phyloP scores from a whole-genome alignment of 2,888 invertebrate species.

The Macrosiphum euphorbiae region DNA sequence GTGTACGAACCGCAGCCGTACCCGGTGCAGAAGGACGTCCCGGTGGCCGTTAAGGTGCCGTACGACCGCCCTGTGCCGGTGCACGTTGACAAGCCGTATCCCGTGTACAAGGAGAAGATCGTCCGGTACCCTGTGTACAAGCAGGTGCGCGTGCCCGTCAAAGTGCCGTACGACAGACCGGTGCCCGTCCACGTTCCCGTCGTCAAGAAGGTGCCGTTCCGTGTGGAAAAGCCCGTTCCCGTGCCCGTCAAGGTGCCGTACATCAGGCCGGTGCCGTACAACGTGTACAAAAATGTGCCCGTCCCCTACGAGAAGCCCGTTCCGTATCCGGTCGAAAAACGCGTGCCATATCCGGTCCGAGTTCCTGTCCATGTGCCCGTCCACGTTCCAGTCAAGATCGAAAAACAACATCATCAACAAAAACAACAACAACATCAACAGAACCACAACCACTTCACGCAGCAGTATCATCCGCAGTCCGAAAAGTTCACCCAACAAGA shows the following conservation, averaged over 20 bases:
- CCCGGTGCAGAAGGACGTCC: conserved; percentile 71
- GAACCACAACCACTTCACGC: background rate
- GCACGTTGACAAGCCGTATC: conserved; percentile 82
- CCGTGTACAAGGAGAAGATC: conserved; percentile 81
- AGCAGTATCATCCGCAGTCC: background rate
- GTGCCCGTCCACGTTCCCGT: conserved; percentile 70
- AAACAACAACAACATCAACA: background rate
- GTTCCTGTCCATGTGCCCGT: conserved; percentile 67
- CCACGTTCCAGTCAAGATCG: conserved; percentile 43
- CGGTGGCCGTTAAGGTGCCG: conserved; percentile 78
- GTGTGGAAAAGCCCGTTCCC: conserved; percentile 80
- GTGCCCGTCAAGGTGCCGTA: conserved; percentile 81
- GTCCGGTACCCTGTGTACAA: conserved; percentile 74
- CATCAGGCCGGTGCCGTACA: conserved; percentile 79
- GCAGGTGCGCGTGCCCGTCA: conserved; percentile 78
- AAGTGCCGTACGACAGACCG: conserved; percentile 68
- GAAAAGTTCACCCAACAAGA: conserved; percentile 45
- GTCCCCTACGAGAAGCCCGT: conserved; percentile 72
- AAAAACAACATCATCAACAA: background rate
- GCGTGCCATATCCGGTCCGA: conserved; percentile 76
- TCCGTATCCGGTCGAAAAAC: conserved; percentile 70
- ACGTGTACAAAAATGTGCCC: conserved; percentile 74
- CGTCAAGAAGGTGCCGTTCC: conserved; percentile 78
- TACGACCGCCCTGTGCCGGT: conserved; percentile 73
- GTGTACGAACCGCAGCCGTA: conserved; percentile 74